Evolutionary conservation across 2,797 vertebrate genomes (phyloP), one percentile per base, ranked within the genome.

Genomic region (Carcharodon carcharias): DNA sequence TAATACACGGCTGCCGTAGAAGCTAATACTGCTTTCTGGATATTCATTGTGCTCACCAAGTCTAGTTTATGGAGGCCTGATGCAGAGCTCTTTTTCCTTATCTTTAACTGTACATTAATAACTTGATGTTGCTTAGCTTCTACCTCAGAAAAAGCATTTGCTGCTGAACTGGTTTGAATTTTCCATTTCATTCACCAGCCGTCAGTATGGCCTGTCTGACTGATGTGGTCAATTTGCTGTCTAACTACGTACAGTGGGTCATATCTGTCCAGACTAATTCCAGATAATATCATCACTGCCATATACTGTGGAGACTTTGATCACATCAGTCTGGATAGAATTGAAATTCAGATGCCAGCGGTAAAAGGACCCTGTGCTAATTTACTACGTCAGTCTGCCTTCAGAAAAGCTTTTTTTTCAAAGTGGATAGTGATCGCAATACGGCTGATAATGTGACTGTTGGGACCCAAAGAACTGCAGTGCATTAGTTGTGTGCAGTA

Each of bases 261-360:
- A 35, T 71, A 73, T 73, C 69, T 95, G 67, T 77, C 94, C 94
- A 95, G 69, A 95, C 54, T 95, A 56, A 77, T 77, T 95, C 71
- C 54, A 56, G 56, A 31, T 95, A 77, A 56, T 77, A 77, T 77
- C 31, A 26, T 95, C 40, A 95, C 40, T 45, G 40, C 63, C 40
- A 50, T 54, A 95, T 69, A 45, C 28, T 54, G 67, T 54, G 69
- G 54, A 40, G 54, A 77, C 69, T 73, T 77, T 95, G 45, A 95
- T 95, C 45, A 69, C 94, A 77, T 95, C 54, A 95, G 69, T 95
- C 94, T 95, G 3, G 69, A 31, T 12, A 54, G n/a, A 77, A 95
- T 95, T 95, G 67, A 54, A 73, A 58, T 71, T 77, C 50, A 56
- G 69, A 50, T 77, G 45, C 69, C 94, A 95, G 94, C 16, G 45